Evolutionary conservation across 2,113 vertebrate species (phyloP).

Genomic region (Coregonus clupeaformis): DNA sequence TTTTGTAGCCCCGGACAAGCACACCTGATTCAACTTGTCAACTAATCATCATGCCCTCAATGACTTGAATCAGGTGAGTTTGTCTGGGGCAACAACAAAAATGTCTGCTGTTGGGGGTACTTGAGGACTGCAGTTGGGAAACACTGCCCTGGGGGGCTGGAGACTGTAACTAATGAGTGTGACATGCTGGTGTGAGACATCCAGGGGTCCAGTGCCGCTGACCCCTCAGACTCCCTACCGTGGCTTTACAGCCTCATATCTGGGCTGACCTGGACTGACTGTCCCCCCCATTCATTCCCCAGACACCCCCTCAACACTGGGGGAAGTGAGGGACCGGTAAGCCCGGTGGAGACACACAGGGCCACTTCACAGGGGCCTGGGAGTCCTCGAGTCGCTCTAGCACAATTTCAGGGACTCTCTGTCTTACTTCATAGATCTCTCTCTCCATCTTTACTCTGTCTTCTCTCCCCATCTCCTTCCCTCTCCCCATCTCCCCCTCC

Average conservation of each 20-base stretch:
- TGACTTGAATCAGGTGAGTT: too few relatives aligned
- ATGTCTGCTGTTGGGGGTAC: too few relatives aligned
- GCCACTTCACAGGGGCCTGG: conserved; percentile 34
- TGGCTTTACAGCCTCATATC: conserved; percentile 65
- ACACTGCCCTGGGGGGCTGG: not conserved
- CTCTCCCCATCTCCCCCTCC: conserved; percentile 9
- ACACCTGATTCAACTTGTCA: too few relatives aligned
- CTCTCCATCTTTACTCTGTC: not conserved
- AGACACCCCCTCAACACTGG: conserved; percentile 17
- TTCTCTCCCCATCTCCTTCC: not conserved
- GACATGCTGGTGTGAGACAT: conserved; percentile 42
- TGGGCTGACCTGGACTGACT: conserved; percentile 59
- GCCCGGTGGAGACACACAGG: not conserved
- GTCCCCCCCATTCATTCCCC: conserved; percentile 52
- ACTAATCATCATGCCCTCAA: too few relatives aligned
- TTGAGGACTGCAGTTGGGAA: too few relatives aligned
- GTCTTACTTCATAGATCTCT: not conserved
- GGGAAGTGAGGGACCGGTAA: conserved; percentile 19
- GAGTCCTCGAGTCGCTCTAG: conserved; percentile 33
- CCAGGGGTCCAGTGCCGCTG: conserved; percentile 52
- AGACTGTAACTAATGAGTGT: conserved; percentile 53
- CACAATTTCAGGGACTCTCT: conserved; percentile 12
- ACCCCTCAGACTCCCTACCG: conserved; percentile 33
- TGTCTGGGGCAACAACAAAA: too few relatives aligned
- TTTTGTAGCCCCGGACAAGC: too few relatives aligned